Percentiles rank a stretch among this genome's conserved stretches.
These are phyloP conservation scores for Acanthurus lineatus DNA, from an alignment of 2,797 vertebrate species.

Conservation along the genomic window DNA sequence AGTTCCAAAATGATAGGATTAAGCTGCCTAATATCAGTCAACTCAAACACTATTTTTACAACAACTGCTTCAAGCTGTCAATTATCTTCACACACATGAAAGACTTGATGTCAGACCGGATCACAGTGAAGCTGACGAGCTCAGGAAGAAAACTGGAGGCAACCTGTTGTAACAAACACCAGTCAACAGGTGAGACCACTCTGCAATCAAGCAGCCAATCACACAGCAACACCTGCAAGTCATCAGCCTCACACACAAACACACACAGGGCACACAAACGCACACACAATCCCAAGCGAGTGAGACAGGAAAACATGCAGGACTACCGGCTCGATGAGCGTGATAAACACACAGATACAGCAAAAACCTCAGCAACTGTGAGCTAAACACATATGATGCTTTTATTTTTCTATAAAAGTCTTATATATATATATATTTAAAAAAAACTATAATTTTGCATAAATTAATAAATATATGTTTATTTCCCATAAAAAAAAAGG, in stretches of 20 bases:
- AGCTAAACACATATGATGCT: not conserved
- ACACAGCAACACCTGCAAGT: not conserved
- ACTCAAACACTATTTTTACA: not conserved
- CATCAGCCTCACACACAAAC: conserved; percentile 3
- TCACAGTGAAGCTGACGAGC: not conserved
- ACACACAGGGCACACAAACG: no score
- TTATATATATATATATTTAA: no score
- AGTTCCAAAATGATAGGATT: not conserved
- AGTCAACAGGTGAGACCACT: conserved; percentile 30
- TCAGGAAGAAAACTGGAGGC: not conserved
- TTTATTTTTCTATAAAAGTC: not conserved
- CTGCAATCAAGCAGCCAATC: conserved; percentile 30
- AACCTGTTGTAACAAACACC: conserved; percentile 14
- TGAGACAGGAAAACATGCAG: not conserved
- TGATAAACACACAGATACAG: no score
- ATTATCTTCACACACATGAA: not conserved
- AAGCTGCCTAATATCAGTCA: conserved; percentile 1
- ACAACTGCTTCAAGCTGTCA: not conserved
- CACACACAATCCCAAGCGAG: not conserved
- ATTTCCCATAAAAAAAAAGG: not conserved
- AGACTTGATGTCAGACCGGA: conserved; percentile 18
- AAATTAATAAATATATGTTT: conserved; percentile 20
- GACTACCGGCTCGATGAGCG: no score
- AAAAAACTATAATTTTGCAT: conserved; percentile 6
- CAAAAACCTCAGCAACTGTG: no score